Conservation (phyloP, 2,888 invertebrate genomes). For the Cheilosia scutellata region DNA sequence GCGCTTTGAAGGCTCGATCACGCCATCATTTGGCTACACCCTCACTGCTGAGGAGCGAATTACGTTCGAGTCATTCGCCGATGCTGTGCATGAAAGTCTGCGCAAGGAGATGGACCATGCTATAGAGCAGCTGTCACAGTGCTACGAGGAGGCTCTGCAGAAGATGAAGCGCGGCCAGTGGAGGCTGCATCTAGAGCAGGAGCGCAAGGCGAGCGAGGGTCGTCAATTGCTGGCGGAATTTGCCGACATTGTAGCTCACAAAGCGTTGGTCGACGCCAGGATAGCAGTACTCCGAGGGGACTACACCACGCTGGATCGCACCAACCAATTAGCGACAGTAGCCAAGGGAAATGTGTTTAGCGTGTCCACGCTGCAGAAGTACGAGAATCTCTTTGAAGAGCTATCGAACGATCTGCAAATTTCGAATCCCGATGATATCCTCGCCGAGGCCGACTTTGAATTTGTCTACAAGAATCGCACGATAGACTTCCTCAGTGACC, state of each 20-base stretch:
- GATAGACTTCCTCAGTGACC: constrained; percentile 80
- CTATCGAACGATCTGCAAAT: constrained; percentile 81
- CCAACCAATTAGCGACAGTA: constrained; percentile 14
- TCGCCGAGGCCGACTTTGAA: constrained; percentile 82
- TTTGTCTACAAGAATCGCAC: constrained; percentile 81
- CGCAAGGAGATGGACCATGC: constrained; percentile 90
- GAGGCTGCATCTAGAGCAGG: constrained; percentile 84
- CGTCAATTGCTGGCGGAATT: constrained; percentile 87
- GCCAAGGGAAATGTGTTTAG: constrained; percentile 75
- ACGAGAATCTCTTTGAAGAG: constrained; percentile 81
- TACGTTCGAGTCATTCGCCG: constrained; percentile 90
- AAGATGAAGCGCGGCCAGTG: constrained; percentile 85
- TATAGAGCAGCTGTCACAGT: constrained; percentile 88
- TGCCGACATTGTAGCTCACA: constrained; percentile 90
- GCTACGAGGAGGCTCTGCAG: constrained; percentile 88
- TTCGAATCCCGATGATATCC: constrained; percentile 80
- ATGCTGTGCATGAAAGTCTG: constrained; percentile 89
- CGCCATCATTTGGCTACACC: constrained; percentile 86
- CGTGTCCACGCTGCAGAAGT: constrained; percentile 80
- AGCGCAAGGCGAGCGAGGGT: constrained; percentile 84
- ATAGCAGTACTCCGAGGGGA: constrained; percentile 88
- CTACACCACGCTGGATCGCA: constrained; percentile 78
- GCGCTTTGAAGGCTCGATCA: constrained; percentile 87
- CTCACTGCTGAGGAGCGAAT: constrained; percentile 89
- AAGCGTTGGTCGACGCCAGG: constrained; percentile 90